A percentile compares a stretch with the other conserved stretches of the same genome.
Evolutionary conservation across 1,140 invertebrate species (phyloP).

Genomic region (Aphelinus certus): DNA sequence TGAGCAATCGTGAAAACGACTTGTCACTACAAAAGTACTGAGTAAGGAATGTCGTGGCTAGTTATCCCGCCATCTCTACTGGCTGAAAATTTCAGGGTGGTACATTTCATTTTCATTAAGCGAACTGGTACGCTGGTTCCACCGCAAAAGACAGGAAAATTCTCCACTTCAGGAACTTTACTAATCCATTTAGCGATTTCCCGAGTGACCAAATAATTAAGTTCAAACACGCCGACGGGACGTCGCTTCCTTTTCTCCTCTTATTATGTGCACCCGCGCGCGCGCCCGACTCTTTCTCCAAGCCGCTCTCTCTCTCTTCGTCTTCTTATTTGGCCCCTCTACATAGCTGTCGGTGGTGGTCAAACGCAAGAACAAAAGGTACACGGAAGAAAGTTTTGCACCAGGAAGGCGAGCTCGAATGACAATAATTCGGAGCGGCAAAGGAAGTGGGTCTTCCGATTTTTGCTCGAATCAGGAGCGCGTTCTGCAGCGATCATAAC

Average conservation of each 20-base stretch:
- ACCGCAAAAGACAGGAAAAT: constrained; percentile 13
- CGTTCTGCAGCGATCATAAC: too few species aligned
- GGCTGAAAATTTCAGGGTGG: neutral
- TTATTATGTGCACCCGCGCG: too few species aligned
- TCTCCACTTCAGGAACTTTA: constrained; percentile 13
- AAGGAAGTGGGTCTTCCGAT: too few species aligned
- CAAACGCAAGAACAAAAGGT: neutral
- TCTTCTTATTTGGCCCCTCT: neutral
- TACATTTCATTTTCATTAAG: constrained; percentile 24
- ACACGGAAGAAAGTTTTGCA: neutral
- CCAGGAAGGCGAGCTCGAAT: too few species aligned
- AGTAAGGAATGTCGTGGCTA: neutral
- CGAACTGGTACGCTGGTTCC: neutral
- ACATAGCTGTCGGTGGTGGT: neutral
- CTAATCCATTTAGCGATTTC: constrained; percentile 26
- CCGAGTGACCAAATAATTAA: constrained; percentile 26
- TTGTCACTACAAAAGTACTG: neutral
- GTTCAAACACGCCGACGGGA: neutral
- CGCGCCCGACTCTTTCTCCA: neutral
- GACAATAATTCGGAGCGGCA: too few species aligned
- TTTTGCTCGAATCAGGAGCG: too few species aligned
- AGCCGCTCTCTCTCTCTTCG: neutral
- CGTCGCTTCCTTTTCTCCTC: too few species aligned
- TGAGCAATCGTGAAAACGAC: neutral
- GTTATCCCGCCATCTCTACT: neutral